Base-by-base conservation (phyloP, 2,113 vertebrate species). In the Passer domesticus region DNA sequence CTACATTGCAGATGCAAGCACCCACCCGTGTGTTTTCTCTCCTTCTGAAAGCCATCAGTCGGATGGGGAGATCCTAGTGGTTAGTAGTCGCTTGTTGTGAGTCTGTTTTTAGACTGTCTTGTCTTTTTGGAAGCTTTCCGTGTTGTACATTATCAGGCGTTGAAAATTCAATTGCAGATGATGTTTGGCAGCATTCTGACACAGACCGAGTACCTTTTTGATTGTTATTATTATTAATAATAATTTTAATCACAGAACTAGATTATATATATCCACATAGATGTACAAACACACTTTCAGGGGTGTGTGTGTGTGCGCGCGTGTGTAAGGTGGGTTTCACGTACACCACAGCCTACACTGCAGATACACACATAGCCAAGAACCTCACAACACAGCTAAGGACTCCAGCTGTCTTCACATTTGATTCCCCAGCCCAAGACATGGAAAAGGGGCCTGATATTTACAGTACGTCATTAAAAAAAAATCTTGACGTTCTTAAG, bases 1-100 rank as follows among this genome's bases (percentile, higher is more conserved):
- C 88, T 59, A 97, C 91, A 75, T 90, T 88, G 95, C 73, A 95
- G 95, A 90, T 83, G 83, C 87, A 87, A 93, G 95, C 94, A 89
- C 93, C 89, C 90, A 95, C 89, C 94, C 94, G 9, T 49, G 75
- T 94, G 87, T 83, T 83, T 84, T 67, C 58, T 46, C 92, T 95
- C 94, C 90, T 96, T 46, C 92, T 96, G 89, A 94, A 92, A 96
- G 83, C 90, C 96, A 80, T 62, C 92, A 33, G 82, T 62, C 16
- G 17, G 95, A 95, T 78, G 87, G 94, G 95, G 90, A 96, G 94
- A 94, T 96, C 94, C 96, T 97, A 97, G 97, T 97, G 97, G 97
- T 97, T 97, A 96, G 96, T 96, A 94, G 95, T 96, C 87, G 1
- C 87, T 96, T 94, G 90, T 86, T 84, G 86, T 94, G 88, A 96